phyloP scores from a whole-genome alignment of 1,140 invertebrate genomes.

The Choristoneura fumiferana region DNA sequence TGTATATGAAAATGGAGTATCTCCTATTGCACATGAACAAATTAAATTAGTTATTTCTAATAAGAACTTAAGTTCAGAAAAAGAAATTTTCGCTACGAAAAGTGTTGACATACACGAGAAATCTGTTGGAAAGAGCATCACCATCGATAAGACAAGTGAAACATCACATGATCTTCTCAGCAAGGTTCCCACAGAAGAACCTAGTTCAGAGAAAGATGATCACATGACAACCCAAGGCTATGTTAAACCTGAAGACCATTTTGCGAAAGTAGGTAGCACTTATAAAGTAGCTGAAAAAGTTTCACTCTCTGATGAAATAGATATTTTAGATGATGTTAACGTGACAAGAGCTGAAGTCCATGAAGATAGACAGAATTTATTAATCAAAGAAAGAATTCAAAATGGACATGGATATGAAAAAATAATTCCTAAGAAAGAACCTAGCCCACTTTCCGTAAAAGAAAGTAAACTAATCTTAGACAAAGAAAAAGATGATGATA shows the following conservation, averaged over 20 bases:
- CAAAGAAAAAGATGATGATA: slow-evolving; percentile 30
- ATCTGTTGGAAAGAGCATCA: slow-evolving; percentile 25
- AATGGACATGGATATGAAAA: slow-evolving; percentile 24
- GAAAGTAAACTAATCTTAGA: slow-evolving; percentile 27
- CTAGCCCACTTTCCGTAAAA: slow-evolving; percentile 25
- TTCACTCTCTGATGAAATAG: not conserved
- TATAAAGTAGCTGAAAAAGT: not conserved
- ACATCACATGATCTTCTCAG: slow-evolving; percentile 42
- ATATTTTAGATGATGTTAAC: slow-evolving; percentile 16
- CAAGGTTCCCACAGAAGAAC: slow-evolving; percentile 58
- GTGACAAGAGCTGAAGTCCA: slow-evolving; percentile 16
- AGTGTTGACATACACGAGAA: not conserved
- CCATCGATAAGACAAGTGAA: slow-evolving; percentile 40
- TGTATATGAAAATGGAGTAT: not conserved
- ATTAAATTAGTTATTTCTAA: not conserved
- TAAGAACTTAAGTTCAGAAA: no score
- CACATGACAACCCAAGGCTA: slow-evolving; percentile 15
- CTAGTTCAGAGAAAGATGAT: slow-evolving; percentile 40
- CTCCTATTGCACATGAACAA: not conserved
- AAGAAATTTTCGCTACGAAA: no score
- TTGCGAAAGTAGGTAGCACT: slow-evolving; percentile 12
- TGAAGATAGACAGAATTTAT: not conserved
- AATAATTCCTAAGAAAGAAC: slow-evolving; percentile 37
- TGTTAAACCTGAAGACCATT: not conserved
- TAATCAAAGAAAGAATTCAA: not conserved